Evolutionary conservation across 2,797 vertebrate species (phyloP).

Genomic region (Urocyon cinereoargenteus): DNA sequence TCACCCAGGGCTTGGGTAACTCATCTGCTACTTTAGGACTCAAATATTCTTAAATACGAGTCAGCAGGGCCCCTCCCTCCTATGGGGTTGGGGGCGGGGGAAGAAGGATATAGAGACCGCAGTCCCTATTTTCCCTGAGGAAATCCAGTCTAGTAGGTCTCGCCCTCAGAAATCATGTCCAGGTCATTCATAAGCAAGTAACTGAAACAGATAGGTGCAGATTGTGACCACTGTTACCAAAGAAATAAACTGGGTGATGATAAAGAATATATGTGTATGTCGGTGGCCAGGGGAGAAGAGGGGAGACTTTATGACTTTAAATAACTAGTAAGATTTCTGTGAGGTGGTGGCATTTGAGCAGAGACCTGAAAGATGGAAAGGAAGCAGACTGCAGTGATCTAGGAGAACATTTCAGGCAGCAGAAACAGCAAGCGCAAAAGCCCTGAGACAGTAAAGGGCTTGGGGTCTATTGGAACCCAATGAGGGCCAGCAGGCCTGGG

Average conservation of each 20-base stretch:
- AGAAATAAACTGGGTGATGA: not conserved
- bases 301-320: not conserved
- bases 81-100: not conserved
- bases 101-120: not conserved
- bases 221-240: not conserved
- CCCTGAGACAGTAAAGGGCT: not conserved
- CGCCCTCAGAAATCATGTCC: not conserved
- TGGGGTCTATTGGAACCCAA: not conserved
- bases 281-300: not conserved
- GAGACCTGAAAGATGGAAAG: slow-evolving; percentile 43
- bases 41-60: not conserved
- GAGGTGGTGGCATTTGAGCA: not conserved
- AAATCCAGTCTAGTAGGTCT: not conserved
- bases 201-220: not conserved
- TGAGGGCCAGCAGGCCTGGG: not conserved
- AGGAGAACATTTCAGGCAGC: not conserved
- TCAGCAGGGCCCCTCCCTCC: not conserved
- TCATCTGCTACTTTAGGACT: not conserved
- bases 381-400: not conserved
- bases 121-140: not conserved
- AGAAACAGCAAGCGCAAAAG: not conserved
- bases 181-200: not conserved
- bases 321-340: not conserved
- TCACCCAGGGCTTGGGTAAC: not conserved
- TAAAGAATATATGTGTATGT: not conserved